phyloP scores from a whole-genome alignment of 2,888 invertebrate species.

The Harpalus rubripes region DNA sequence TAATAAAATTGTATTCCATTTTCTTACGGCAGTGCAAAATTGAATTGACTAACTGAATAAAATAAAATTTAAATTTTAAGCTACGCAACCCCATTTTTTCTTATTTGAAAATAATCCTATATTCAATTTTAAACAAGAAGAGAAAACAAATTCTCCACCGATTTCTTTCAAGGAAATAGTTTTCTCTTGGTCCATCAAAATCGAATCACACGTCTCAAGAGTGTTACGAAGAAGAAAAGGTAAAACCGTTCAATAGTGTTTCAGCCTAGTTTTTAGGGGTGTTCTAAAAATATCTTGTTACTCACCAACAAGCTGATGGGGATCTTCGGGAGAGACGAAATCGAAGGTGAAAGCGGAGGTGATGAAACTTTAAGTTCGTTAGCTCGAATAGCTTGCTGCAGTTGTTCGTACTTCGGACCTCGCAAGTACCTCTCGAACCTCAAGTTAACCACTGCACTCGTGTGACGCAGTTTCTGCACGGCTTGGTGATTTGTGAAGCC shows the following conservation, averaged over 20 bases:
- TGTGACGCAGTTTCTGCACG: slow-evolving; percentile 91
- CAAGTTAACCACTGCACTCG: slow-evolving; percentile 86
- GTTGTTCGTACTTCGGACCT: slow-evolving; percentile 92
- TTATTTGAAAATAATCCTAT: neutral
- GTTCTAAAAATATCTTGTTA: slow-evolving; percentile 26
- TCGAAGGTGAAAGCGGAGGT: slow-evolving; percentile 84
- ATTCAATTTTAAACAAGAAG: neutral
- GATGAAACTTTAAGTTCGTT: slow-evolving; percentile 83
- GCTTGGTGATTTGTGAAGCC: slow-evolving; percentile 97
- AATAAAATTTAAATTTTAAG: no score
- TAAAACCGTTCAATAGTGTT: neutral
- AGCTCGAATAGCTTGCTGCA: slow-evolving; percentile 88
- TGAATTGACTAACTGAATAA: no score
- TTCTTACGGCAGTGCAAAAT: no score
- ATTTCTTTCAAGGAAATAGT: neutral
- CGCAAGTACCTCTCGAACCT: slow-evolving; percentile 88
- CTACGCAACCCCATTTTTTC: neutral
- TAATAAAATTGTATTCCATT: no score
- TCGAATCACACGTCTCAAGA: neutral
- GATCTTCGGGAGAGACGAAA: slow-evolving; percentile 87
- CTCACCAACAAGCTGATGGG: slow-evolving; percentile 86
- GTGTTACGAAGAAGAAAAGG: neutral
- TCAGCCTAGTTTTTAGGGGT: neutral
- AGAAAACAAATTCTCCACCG: neutral
- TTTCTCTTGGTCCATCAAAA: slow-evolving; percentile 10